Evolutionary conservation across 1,140 invertebrate species (phyloP).

Genomic region (Drosophila fuyamai): DNA sequence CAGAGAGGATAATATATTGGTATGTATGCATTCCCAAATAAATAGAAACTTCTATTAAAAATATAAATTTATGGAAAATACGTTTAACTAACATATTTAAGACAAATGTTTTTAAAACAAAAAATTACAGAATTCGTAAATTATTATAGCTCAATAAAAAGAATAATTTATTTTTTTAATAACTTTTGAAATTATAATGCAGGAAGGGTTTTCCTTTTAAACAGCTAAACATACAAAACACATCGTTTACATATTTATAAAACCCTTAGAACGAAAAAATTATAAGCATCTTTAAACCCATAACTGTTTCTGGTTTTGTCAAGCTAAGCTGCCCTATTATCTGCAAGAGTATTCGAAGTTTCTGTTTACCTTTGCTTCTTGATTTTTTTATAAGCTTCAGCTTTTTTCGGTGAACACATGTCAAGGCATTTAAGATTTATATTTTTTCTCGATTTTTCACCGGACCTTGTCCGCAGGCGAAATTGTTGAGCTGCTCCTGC

Average conservation of each 20-base stretch:
- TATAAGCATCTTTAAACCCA: not conserved
- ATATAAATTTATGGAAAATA: too few species aligned
- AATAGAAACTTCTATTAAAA: too few species aligned
- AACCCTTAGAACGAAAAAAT: too few species aligned
- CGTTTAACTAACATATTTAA: too few species aligned
- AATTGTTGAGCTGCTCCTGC: conserved; percentile 45
- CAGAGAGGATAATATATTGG: too few species aligned
- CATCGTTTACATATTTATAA: not conserved
- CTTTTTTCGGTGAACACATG: conserved; percentile 70
- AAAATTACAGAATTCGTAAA: too few species aligned
- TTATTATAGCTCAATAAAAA: too few species aligned
- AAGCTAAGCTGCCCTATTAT: conserved; percentile 17
- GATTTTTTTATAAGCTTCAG: conserved; percentile 46
- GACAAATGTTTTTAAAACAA: too few species aligned
- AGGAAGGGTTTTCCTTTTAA: too few species aligned
- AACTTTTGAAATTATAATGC: too few species aligned
- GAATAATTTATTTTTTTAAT: too few species aligned
- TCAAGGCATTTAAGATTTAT: conserved; percentile 77
- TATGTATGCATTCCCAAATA: too few species aligned
- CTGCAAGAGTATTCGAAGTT: conserved; percentile 17
- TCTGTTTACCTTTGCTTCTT: conserved; percentile 14
- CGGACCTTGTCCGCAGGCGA: conserved; percentile 17
- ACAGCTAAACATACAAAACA: not conserved
- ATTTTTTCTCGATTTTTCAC: conserved; percentile 40
- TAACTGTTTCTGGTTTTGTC: not conserved